Conservation (phyloP, 2,888 invertebrate species). For the Hedychridium roseum region DNA sequence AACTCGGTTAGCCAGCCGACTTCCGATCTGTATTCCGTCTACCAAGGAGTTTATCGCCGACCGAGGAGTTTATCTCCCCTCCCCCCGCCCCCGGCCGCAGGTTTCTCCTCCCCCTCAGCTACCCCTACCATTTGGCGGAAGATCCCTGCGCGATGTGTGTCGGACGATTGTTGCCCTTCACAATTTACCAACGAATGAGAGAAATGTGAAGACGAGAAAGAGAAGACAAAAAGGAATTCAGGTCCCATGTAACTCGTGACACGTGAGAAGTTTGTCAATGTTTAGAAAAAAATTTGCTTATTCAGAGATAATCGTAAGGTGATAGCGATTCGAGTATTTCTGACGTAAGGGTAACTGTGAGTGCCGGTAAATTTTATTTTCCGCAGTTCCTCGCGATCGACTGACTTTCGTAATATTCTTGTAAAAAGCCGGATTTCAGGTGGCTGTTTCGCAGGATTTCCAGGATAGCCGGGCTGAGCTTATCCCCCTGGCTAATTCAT, state of each 20-base stretch:
- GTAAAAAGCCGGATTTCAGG: background rate
- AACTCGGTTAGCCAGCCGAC: slow-evolving; percentile 58
- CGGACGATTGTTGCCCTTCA: slow-evolving; percentile 8
- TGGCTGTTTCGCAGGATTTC: background rate
- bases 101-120: background rate
- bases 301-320: too few species aligned
- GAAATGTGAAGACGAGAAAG: too few species aligned
- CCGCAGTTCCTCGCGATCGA: background rate
- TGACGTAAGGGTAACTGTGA: background rate
- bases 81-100: slow-evolving; percentile 10
- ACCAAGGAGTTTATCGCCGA: slow-evolving; percentile 57
- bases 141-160: background rate
- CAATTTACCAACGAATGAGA: slow-evolving; percentile 19
- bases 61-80: slow-evolving; percentile 36
- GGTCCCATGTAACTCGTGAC: too few species aligned
- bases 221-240: too few species aligned
- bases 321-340: too few species aligned
- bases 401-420: slow-evolving; percentile 5
- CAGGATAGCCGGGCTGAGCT: background rate
- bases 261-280: too few species aligned
- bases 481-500: slow-evolving; percentile 39
- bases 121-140: background rate
- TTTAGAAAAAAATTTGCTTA: too few species aligned
- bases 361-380: background rate
- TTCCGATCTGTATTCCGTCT: slow-evolving; percentile 61